Conservation (phyloP, 2,113 vertebrate species). For the Paramormyrops kingsleyae region DNA sequence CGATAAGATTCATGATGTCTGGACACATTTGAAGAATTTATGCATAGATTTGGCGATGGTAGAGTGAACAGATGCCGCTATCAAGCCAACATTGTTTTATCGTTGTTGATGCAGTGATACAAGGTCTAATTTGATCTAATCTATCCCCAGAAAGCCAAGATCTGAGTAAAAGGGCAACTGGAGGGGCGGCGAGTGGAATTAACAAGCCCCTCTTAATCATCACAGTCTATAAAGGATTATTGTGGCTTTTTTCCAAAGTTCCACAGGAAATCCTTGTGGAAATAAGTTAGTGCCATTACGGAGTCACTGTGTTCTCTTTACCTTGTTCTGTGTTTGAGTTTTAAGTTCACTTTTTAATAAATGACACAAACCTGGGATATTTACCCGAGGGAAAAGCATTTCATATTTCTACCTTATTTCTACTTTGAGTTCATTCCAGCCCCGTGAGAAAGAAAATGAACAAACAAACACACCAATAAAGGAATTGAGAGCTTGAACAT, state of each 20-base stretch:
- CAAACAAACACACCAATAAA: neutral
- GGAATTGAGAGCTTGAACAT: neutral
- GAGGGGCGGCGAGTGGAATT: neutral
- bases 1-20: neutral
- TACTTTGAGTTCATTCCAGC: neutral
- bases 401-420: neutral
- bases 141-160: neutral
- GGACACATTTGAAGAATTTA: neutral
- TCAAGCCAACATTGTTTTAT: neutral
- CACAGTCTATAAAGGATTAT: neutral
- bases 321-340: neutral
- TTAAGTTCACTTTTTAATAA: constrained; percentile 6
- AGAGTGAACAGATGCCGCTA: neutral
- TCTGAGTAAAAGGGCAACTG: neutral
- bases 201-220: neutral
- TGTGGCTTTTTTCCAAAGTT: neutral
- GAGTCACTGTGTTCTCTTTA: neutral
- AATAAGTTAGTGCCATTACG: neutral
- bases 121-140: constrained; percentile 7
- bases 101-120: neutral
- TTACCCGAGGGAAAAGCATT: neutral
- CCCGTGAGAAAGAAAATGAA: neutral
- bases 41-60: neutral
- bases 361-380: neutral
- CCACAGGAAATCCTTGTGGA: neutral